Evolutionary conservation across 1,140 invertebrate genomes (phyloP).

Genomic region (Ericerus pela): DNA sequence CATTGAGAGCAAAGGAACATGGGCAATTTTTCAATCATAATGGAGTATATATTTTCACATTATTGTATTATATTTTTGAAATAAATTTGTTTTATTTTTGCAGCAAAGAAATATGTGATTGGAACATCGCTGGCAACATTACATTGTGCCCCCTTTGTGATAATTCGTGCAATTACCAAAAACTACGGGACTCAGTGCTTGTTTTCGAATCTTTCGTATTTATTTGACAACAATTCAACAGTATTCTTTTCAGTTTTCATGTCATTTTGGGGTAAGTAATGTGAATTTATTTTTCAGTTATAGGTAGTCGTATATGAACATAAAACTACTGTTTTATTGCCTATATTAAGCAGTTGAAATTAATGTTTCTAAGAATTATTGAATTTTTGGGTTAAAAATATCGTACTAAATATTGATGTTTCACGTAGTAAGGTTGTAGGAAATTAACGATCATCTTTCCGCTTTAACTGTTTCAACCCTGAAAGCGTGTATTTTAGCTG

Average conservation of each 20-base stretch:
- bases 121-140: slow-evolving; percentile 37
- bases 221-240: slow-evolving; percentile 90
- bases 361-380: too few relatives aligned
- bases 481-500: too few relatives aligned
- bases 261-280: slow-evolving; percentile 77
- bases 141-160: slow-evolving; percentile 77
- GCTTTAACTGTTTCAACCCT: too few relatives aligned
- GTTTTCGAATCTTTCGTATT: slow-evolving; percentile 69
- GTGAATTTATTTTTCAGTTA: slow-evolving; percentile 2
- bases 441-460: too few relatives aligned
- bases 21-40: too few relatives aligned
- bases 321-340: too few relatives aligned
- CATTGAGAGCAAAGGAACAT: too few relatives aligned
- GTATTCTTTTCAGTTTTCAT: slow-evolving; percentile 91
- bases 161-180: slow-evolving; percentile 72
- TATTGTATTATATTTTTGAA: too few relatives aligned
- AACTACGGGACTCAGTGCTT: slow-evolving; percentile 66
- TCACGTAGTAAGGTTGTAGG: not conserved
- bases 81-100: slow-evolving; percentile 25
- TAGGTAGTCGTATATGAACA: too few relatives aligned
- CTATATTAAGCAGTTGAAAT: too few relatives aligned
- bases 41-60: too few relatives aligned
- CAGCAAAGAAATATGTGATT: slow-evolving; percentile 64
- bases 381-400: too few relatives aligned
- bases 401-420: not conserved